Base-by-base conservation (phyloP, 2,113 vertebrate species). In the Heterocephalus glaber region DNA sequence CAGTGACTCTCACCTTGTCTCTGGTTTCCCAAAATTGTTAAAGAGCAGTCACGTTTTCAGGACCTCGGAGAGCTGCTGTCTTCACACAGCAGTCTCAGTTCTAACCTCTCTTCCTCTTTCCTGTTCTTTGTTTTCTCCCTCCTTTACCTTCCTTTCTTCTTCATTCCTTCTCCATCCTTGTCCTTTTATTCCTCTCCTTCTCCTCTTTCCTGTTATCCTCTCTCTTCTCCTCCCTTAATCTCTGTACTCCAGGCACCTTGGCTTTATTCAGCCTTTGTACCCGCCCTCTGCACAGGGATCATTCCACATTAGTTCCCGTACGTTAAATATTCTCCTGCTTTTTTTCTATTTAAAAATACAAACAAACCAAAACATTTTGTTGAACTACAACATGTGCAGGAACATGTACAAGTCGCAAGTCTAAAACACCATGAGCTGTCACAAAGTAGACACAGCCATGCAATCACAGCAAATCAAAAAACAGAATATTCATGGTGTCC, bases 31-130 rank as follows among this genome's bases (percentile, higher is more conserved):
- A 22, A 2, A 14, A 12, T 30, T 16, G 4, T n/a, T 22, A 38
- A 14, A n/a, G 7, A 35, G 9, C 9, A 10, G 20, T 16, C 30
- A 41, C 22, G 12, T 26, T 79, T 90, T 74, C 87, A 92, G 95
- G 38, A 72, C 58, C 61, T 16, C 41, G 38, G 93, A 89, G 56
- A 94, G 61, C 4, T 4, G 3, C 58, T 0, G 2, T 1, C 24
- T 3, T 8, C 4, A 12, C 28, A 0, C 13, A 22, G 22, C 24
- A 28, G n/a, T 38, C 38, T 41, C 19, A 2, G 3, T 74, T 44
- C 70, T 52, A 9, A 33, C 14, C 44, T 3, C 11, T 28, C 20
- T 3, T 28, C 33, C 35, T 54, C 58, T 77, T 38, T 54, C 22
- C 5, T 63, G 17, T 49, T 74, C 20, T 33, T 20, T 5, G 11